phyloP scores from a whole-genome alignment of 2,113 vertebrate species.

The Dolichotis patagonum region DNA sequence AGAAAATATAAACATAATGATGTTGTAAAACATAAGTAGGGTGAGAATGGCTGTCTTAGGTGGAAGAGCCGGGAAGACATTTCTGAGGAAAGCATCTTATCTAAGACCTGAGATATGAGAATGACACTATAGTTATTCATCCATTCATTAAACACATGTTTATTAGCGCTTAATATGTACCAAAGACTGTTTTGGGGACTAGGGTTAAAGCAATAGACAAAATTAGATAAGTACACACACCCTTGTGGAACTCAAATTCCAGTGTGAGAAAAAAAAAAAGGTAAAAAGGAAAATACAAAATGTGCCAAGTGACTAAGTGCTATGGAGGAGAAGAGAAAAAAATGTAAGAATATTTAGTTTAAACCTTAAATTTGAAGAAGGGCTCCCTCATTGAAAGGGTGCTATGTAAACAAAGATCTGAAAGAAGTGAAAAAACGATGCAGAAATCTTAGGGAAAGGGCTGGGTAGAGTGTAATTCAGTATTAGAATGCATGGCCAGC shows the following conservation, averaged over 20 bases:
- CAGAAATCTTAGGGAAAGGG: slow-evolving; percentile 13
- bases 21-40: not conserved
- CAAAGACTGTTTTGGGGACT: not conserved
- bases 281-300: not conserved
- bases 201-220: slow-evolving; percentile 16
- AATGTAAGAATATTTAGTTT: not conserved
- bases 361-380: slow-evolving; percentile 8
- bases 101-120: not conserved
- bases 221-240: not conserved
- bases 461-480: not conserved
- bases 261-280: not conserved
- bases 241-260: not conserved
- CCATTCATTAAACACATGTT: not conserved
- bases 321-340: not conserved
- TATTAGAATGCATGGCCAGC: not conserved
- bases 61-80: not conserved
- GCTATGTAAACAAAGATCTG: not conserved
- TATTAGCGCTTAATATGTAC: not conserved
- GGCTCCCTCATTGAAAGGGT: not conserved
- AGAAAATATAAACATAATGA: not conserved
- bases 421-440: not conserved
- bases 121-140: not conserved
- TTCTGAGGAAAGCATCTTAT: slow-evolving; percentile 50
- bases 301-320: not conserved
- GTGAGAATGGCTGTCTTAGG: not conserved